phyloP scores from a whole-genome alignment of 2,888 invertebrate species.

The Gnatocerus cornutus region DNA sequence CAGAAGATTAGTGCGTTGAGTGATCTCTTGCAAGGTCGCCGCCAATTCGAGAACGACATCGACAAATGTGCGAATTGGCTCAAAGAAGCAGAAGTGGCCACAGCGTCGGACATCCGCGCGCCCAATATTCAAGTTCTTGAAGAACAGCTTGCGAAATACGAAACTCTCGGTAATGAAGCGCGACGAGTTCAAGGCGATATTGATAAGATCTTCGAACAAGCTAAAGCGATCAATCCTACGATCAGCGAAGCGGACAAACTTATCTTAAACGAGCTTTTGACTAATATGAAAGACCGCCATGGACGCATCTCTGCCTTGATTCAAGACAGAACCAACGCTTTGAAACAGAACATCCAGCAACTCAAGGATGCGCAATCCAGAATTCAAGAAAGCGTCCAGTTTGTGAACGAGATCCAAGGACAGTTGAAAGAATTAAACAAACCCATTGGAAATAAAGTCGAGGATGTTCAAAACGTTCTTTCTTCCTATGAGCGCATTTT shows the following conservation, averaged over 20 bases:
- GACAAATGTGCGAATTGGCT: conserved; percentile 91
- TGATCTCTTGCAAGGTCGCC: conserved; percentile 84
- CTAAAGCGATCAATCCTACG: conserved; percentile 85
- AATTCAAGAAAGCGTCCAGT: conserved; percentile 85
- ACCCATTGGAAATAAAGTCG: conserved; percentile 89
- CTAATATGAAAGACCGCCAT: conserved; percentile 85
- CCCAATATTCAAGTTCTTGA: conserved; percentile 88
- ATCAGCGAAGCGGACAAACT: conserved; percentile 90
- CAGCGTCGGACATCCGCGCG: conserved; percentile 85
- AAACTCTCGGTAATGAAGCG: conserved; percentile 84
- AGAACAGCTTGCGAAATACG: conserved; percentile 91
- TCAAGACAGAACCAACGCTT: conserved; percentile 81
- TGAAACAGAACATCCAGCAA: conserved; percentile 86
- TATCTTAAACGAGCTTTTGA: conserved; percentile 86
- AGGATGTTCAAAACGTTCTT: conserved; percentile 90
- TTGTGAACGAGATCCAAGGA: conserved; percentile 87
- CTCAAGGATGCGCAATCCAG: conserved; percentile 87
- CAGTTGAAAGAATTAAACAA: conserved; percentile 87
- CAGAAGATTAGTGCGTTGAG: conserved; percentile 82
- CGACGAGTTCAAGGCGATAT: conserved; percentile 81
- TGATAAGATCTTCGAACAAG: conserved; percentile 84
- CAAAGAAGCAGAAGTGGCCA: conserved; percentile 91
- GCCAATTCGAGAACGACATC: conserved; percentile 86
- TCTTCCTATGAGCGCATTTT: conserved; percentile 85
- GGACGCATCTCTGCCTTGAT: conserved; percentile 83